Evolutionary conservation across 2,797 vertebrate genomes (phyloP).

Genomic region (Tadarida brasiliensis): DNA sequence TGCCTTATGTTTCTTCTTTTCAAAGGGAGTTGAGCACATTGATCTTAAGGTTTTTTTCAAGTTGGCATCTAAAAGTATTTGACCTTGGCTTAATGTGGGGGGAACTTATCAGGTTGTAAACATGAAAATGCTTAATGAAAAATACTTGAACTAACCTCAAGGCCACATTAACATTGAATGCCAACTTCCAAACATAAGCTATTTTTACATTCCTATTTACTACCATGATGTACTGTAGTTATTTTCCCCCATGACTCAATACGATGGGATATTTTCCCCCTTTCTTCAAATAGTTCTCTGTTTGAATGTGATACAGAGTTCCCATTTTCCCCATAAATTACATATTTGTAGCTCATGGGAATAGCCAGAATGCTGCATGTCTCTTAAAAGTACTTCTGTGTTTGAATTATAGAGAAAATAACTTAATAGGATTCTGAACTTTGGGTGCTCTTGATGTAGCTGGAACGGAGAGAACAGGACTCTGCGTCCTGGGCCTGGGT

Average conservation of each 20-base stretch:
- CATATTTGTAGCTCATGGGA: conserved; percentile 63
- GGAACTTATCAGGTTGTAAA: conserved; percentile 8
- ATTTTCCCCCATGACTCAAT: conserved; percentile 57
- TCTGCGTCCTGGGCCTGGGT: not conserved
- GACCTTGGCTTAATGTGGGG: conserved; percentile 10
- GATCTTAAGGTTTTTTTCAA: conserved; percentile 7
- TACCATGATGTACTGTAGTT: conserved; percentile 14
- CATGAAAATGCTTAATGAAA: conserved; percentile 43
- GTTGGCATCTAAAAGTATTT: conserved; percentile 41
- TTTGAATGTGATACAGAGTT: conserved; percentile 63
- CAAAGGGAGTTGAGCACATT: not conserved
- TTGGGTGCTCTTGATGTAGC: not conserved
- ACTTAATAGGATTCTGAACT: conserved; percentile 56
- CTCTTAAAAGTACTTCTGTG: conserved; percentile 64
- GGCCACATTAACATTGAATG: conserved; percentile 40
- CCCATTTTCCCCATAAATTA: conserved; percentile 62
- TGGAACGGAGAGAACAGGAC: conserved; percentile 7
- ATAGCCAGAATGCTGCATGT: not conserved
- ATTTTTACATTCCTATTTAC: conserved; percentile 62
- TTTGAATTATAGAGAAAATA: conserved; percentile 68
- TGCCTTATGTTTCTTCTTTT: conserved; percentile 22
- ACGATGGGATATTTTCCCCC: conserved; percentile 6
- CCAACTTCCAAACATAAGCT: conserved; percentile 43
- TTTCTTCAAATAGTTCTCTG: conserved; percentile 64
- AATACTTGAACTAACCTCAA: conserved; percentile 65